Percentiles rank a stretch among this genome's conserved stretches.
Conservation (phyloP, 2,888 invertebrate genomes). For the Odontocolon sp. region DNA sequence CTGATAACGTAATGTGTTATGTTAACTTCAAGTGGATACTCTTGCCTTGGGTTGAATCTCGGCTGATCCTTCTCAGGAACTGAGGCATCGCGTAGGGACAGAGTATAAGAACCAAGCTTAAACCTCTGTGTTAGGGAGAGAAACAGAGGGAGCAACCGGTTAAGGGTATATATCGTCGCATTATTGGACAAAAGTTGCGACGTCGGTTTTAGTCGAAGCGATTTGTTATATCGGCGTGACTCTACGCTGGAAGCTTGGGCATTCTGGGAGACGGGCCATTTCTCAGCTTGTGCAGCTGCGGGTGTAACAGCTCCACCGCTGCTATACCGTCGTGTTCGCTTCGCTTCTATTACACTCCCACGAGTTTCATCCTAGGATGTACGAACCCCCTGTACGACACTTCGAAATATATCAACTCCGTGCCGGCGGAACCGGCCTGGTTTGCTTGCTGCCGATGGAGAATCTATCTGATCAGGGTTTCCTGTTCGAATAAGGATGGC, state of each 20-base stretch:
- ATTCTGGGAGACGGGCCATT: constrained; percentile 69
- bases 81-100: constrained; percentile 11
- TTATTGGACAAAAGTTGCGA: constrained; percentile 76
- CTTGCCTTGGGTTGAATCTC: constrained; percentile 2
- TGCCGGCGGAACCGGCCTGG: constrained; percentile 48
- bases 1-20: constrained; percentile 48
- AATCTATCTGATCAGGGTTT: constrained; percentile 66
- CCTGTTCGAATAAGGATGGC: constrained; percentile 63
- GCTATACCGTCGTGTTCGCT: constrained; percentile 32
- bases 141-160: constrained; percentile 24
- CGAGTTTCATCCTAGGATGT: constrained; percentile 17
- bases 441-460: constrained; percentile 53
- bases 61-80: constrained; percentile 46
- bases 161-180: constrained; percentile 52
- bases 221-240: constrained; percentile 73
- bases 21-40: constrained; percentile 4
- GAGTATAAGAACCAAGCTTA: constrained; percentile 25
- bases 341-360: constrained; percentile 25
- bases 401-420: constrained; percentile 68
- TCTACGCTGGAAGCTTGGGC: constrained; percentile 61
- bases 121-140: constrained; percentile 7
- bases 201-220: constrained; percentile 71
- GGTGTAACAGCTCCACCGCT: constrained; percentile 24
- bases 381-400: constrained; percentile 10
- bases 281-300: constrained; percentile 68